Conservation (phyloP, 2,797 vertebrate species). For the Lepus oiostolus region DNA sequence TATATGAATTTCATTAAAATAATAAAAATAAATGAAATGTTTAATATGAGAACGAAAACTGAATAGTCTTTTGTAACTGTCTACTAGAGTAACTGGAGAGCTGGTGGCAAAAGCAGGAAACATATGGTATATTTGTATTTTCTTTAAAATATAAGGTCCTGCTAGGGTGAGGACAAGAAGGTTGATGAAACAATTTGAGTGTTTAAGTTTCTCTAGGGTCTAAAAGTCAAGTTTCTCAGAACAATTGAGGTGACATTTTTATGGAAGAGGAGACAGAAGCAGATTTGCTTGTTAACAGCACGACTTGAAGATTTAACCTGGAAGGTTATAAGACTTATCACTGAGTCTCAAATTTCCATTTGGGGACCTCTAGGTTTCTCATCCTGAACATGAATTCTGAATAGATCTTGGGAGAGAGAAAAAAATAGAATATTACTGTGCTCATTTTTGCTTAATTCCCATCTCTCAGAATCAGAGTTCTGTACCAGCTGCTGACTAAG, state of each 20-base stretch:
- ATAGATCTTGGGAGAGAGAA: not conserved
- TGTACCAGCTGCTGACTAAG: not conserved
- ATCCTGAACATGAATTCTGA: not conserved
- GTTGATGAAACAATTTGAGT: not conserved
- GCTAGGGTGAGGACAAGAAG: not conserved
- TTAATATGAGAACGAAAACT: constrained; percentile 70
- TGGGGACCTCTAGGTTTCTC: not conserved
- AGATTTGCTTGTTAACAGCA: not conserved
- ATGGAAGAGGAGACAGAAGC: not conserved
- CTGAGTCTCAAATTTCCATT: not conserved
- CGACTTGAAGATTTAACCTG: not conserved
- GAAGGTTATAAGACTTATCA: accelerated
- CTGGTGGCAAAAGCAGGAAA: not conserved
- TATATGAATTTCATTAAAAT: constrained; percentile 79
- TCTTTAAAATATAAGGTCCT: not conserved
- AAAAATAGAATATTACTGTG: accelerated
- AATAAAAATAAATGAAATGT: constrained; percentile 81
- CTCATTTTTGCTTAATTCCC: not conserved
- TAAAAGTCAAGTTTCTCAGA: not conserved
- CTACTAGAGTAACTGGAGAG: not conserved
- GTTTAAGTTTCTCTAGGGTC: not conserved
- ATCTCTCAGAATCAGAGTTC: not conserved
- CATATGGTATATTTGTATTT: not conserved
- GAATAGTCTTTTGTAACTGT: constrained; percentile 33
- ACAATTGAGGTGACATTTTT: not conserved